Base-by-base conservation (phyloP, 2,888 invertebrate species). In the Mesochorus sp. region DNA sequence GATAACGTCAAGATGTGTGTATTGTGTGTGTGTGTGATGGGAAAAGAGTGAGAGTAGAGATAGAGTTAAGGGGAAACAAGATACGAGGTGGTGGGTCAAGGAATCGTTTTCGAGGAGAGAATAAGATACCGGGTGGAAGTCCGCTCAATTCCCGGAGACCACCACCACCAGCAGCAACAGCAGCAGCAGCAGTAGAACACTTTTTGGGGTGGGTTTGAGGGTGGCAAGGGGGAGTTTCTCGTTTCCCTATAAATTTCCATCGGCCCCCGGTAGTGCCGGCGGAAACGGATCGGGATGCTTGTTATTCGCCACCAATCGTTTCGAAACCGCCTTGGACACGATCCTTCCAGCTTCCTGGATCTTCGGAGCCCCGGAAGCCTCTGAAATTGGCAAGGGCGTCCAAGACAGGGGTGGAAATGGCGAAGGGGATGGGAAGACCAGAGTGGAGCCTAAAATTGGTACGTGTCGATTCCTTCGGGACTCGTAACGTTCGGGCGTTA, bases 191-290 rank as follows among this genome's bases (percentile, higher is more conserved):
- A n/a, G n/a, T n/a, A n/a, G n/a, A n/a, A n/a, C n/a, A n/a, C n/a
- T n/a, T n/a, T n/a, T n/a, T n/a, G n/a, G 49, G 12, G 49, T 4
- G 26, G 44, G 26, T 12, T 14, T 24, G 24, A 59, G 39, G 14
- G 28, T 24, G 31, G n/a, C 10, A 17, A 24, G 42, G 39, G 42
- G 8, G 14, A 67, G 51, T 75, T 79, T 80, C 77, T 85, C 79
- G 82, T 82, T 84, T 83, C 79, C 80, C 55, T 68, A 76, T 77
- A 78, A 82, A 83, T 84, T 84, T 82, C 80, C 82, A 78, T 62
- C 37, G 44, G n/a, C n/a, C n/a, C 68, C 71, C 79, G 59, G 59
- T 67, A 62, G 72, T 75, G 71, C 64, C 53, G 57, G 42, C 77
- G 82, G 83, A 83, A 82, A 76, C 74, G 70, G 80, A 81, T 82